Evolutionary conservation across 37 sponge, comb jelly and placozoan species (phyloP).

Genomic region (Oscarella lobularis): DNA sequence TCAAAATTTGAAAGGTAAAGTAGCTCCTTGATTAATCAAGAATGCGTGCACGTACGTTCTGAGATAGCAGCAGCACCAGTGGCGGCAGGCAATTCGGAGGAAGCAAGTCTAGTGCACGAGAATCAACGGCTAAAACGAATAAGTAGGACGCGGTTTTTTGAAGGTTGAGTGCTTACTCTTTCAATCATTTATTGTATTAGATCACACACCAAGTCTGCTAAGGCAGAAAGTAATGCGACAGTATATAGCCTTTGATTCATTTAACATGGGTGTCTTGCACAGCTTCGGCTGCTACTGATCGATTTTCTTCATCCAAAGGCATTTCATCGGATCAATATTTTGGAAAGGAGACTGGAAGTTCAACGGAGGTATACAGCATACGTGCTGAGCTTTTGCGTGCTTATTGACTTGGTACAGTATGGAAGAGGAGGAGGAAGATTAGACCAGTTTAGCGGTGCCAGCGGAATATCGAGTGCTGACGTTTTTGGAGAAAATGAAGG

Average conservation of each 20-base stretch:
- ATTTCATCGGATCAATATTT: constrained; percentile 9
- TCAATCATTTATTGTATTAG: background rate
- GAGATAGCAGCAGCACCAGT: background rate
- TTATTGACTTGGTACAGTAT: background rate
- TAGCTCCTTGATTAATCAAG: background rate
- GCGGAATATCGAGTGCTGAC: constrained; percentile 85
- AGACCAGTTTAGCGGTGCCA: constrained; percentile 42
- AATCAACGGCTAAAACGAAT: too few species aligned
- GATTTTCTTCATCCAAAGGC: background rate
- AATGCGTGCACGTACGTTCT: background rate
- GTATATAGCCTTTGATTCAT: too few species aligned
- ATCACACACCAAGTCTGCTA: too few species aligned
- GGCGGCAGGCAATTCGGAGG: background rate
- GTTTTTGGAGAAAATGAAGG: constrained; percentile 49
- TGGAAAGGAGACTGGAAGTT: background rate
- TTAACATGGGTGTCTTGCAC: background rate
- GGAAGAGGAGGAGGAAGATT: too few species aligned
- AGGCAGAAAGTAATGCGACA: too few species aligned
- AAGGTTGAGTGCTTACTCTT: background rate
- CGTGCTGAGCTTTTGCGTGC: too few species aligned
- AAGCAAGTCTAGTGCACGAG: too few species aligned
- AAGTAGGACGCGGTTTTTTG: background rate
- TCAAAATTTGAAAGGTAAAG: background rate
- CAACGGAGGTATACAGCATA: too few species aligned
- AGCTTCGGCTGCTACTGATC: background rate